phyloP scores from a whole-genome alignment of 2,888 invertebrate species.

The Aromia moschata region DNA sequence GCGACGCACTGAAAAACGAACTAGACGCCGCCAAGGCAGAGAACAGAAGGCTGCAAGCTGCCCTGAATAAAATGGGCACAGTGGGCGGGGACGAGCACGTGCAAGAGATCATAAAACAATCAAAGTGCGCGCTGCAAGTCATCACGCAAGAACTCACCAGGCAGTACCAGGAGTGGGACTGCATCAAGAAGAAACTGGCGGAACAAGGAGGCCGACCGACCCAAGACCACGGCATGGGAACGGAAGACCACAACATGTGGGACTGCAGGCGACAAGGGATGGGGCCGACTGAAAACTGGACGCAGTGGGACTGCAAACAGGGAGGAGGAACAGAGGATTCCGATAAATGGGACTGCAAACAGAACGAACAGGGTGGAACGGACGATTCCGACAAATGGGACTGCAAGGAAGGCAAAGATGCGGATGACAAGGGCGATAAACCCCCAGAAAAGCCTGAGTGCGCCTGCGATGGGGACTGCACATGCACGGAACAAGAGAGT shows the following conservation, averaged over 20 bases:
- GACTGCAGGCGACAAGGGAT: constrained; percentile 10
- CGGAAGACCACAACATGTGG: constrained; percentile 11
- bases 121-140: constrained; percentile 54
- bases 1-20: constrained; percentile 29
- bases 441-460: background rate
- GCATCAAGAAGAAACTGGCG: constrained; percentile 30
- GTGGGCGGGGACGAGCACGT: constrained; percentile 49
- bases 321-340: background rate
- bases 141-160: constrained; percentile 53
- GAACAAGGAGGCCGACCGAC: background rate
- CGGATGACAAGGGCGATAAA: background rate
- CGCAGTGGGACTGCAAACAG: constrained; percentile 23
- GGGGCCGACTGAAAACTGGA: background rate
- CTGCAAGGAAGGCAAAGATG: constrained; percentile 11
- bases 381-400: constrained; percentile 13
- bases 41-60: constrained; percentile 37
- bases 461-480: background rate
- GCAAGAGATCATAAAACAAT: constrained; percentile 53
- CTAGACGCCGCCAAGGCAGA: constrained; percentile 39
- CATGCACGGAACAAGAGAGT: constrained; percentile 25
- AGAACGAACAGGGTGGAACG: background rate
- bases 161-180: constrained; percentile 50
- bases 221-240: constrained; percentile 7
- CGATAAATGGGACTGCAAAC: constrained; percentile 8
- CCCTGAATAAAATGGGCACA: constrained; percentile 27